Evolutionary conservation across 2,888 invertebrate genomes (phyloP), one percentile per base, ranked within the genome.

Genomic region (Bellardia bayeri): DNA sequence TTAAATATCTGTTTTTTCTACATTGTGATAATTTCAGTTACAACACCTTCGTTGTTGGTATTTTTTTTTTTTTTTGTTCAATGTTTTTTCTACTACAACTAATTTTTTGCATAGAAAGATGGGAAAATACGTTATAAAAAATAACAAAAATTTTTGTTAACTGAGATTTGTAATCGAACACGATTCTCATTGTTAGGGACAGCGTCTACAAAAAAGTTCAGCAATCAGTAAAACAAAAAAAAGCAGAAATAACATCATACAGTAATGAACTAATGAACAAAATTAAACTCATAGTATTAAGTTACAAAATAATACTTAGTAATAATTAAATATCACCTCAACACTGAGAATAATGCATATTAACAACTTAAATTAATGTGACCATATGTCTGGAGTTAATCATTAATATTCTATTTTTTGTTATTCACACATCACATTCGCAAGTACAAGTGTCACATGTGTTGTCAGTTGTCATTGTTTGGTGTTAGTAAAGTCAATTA

Each of bases 101-200:
- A 66, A 30, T 66, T 45, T 87, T 75, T 88, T 88, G 78, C 87
- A 89, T 90, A 86, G 82, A 87, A 89, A 88, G 76, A 76, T 90
- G 90, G 89, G 90, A 90, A 90, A 90, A 88, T 86, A 89, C 89
- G 69, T 78, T 61, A 30, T 64, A 33, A 66, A 61, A 84, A 74
- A 54, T 63, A 83, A 61, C 23, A 42, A 54, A 23, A 0, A 45
- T 14, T 49, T 64, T 83, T 76, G 61, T 49, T 33, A 6, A 66
- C 30, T 54, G n/a, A 45, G 63, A 54, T 71, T 76, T 83, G 16
- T 68, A 85, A 82, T 71, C 71, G n/a, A 76, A 75, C 85, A 85
- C 80, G 80, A 85, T 80, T 85, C 45, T 56, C 23, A 80, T 85
- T 85, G 68, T 54, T 80, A 51, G 4, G 42, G 61, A 30, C 13